Conservation (phyloP, 64 coral and sea anemone species). For the Acropora yongei region DNA sequence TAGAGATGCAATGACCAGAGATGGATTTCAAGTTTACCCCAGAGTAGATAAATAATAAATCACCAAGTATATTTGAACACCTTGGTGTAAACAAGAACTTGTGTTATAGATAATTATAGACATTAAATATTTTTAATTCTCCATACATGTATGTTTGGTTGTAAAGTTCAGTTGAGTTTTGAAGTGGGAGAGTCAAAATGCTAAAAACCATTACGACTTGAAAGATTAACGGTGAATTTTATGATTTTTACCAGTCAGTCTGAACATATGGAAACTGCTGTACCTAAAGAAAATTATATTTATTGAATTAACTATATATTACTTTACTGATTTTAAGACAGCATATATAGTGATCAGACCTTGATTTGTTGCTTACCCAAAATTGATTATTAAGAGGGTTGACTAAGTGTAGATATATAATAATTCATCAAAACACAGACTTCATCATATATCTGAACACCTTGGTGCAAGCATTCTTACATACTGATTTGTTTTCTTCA, state of each 20-base stretch:
- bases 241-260: too few relatives aligned
- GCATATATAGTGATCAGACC: conserved; percentile 10
- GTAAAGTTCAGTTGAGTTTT: background rate
- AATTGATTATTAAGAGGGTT: conserved; percentile 15
- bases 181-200: background rate
- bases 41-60: background rate
- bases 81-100: background rate
- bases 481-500: conserved; percentile 28
- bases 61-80: too few relatives aligned
- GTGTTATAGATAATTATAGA: background rate
- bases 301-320: background rate
- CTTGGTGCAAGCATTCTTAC: conserved; percentile 6
- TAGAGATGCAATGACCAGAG: background rate
- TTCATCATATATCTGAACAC: background rate
- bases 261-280: background rate
- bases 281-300: conserved; percentile 4
- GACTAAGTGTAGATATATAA: conserved; percentile 10
- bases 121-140: background rate
- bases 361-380: conserved; percentile 8
- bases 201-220: too few relatives aligned
- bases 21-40: conserved; percentile 3
- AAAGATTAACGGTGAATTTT: too few relatives aligned
- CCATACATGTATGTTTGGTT: too few relatives aligned
- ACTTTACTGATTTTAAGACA: background rate
- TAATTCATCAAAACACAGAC: conserved; percentile 4